phyloP scores from a whole-genome alignment of 2,113 vertebrate species.

The Ceratotherium simum region DNA sequence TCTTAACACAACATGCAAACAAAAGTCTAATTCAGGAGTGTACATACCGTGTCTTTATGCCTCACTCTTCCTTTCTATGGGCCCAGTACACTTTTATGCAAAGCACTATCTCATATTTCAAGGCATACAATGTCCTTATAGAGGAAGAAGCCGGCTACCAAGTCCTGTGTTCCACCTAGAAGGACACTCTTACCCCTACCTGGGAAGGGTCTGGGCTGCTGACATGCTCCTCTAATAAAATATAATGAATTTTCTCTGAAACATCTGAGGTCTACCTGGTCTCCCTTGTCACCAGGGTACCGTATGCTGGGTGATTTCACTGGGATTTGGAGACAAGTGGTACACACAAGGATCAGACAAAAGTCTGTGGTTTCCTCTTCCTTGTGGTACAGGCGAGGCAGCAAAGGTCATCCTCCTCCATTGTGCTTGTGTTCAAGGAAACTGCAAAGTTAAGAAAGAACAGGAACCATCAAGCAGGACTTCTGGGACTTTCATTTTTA shows the following conservation, averaged over 20 bases:
- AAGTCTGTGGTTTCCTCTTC: conserved; percentile 54
- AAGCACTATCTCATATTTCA: not conserved
- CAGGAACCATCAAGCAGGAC: conserved; percentile 51
- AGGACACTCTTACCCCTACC: not conserved
- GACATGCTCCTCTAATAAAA: not conserved
- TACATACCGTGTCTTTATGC: not conserved
- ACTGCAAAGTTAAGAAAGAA: conserved; percentile 62
- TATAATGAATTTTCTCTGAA: not conserved
- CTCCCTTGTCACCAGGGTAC: not conserved
- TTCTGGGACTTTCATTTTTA: conserved; percentile 68
- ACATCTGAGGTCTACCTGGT: not conserved
- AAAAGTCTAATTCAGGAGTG: not conserved
- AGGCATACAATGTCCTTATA: not conserved
- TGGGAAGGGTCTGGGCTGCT: not conserved
- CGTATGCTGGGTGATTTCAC: not conserved
- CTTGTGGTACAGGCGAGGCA: not conserved
- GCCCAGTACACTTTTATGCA: not conserved
- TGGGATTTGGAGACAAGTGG: not conserved
- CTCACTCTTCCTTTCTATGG: not conserved
- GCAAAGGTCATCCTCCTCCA: conserved; percentile 50
- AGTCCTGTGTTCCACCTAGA: not conserved
- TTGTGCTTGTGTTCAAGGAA: conserved; percentile 56
- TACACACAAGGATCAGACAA: not conserved
- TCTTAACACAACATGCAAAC: not conserved
- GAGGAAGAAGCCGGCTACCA: not conserved